These are phyloP conservation scores for Aphis craccivora DNA, from an alignment of 1,140 invertebrate genomes.

Conservation along the genomic window DNA sequence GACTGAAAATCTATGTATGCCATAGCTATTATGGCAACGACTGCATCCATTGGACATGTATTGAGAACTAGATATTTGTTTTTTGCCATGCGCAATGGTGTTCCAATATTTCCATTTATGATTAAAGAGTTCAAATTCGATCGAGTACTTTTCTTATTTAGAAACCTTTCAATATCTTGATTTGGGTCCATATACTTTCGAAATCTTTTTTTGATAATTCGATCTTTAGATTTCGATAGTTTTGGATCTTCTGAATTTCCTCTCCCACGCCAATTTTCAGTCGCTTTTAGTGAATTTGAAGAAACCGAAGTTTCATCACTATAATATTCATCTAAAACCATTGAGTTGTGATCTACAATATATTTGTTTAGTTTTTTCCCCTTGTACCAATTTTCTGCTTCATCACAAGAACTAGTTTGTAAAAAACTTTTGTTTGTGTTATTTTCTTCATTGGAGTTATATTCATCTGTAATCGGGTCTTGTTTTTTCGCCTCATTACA, in stretches of 20 bases:
- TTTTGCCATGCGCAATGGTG: neutral
- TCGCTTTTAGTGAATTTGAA: neutral
- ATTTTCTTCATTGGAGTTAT: no score
- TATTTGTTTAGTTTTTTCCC: no score
- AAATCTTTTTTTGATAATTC: neutral
- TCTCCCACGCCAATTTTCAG: neutral
- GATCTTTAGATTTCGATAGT: neutral
- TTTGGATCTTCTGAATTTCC: neutral
- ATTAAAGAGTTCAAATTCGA: neutral
- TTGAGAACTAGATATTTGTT: neutral
- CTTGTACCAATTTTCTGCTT: no score
- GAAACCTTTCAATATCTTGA: neutral
- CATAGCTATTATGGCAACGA: neutral
- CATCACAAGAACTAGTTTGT: no score
- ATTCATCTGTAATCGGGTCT: no score
- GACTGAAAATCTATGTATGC: no score
- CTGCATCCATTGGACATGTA: neutral
- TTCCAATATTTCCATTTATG: neutral
- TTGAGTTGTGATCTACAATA: no score
- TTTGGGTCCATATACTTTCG: neutral
- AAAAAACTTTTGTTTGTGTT: no score
- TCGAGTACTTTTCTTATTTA: conserved; percentile 1
- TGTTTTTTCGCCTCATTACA: no score
- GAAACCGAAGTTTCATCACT: neutral
- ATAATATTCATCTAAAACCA: no score